Percentiles rank a stretch among this genome's conserved stretches.
Evolutionary conservation across 2,888 invertebrate species (phyloP).

Genomic region (Melanchra persicariae): DNA sequence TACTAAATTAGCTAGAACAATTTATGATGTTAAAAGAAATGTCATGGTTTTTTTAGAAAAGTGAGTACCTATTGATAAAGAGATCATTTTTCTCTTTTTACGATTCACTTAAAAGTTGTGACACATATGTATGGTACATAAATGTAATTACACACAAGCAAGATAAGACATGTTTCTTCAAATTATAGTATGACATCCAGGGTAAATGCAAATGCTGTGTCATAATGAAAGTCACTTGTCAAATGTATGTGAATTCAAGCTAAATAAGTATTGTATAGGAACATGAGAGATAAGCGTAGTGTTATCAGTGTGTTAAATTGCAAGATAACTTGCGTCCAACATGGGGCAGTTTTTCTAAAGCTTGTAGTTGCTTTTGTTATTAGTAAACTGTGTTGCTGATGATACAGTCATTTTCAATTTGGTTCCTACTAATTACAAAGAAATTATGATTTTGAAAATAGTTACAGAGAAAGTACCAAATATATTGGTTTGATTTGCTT

Average conservation of each 20-base stretch:
- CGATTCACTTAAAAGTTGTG: background rate
- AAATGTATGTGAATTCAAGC: slow-evolving; percentile 23
- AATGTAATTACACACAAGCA: background rate
- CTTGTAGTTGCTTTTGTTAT: slow-evolving; percentile 26
- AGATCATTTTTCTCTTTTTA: background rate
- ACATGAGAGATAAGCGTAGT: slow-evolving; percentile 43
- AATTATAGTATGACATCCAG: slow-evolving; percentile 12
- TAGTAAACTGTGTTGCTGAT: slow-evolving; percentile 2
- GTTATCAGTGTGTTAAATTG: slow-evolving; percentile 63
- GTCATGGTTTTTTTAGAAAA: slow-evolving; percentile 2
- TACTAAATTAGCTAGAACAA: background rate
- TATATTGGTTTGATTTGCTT: background rate
- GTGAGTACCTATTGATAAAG: background rate
- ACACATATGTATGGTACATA: slow-evolving; percentile 5
- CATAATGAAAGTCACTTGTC: slow-evolving; percentile 28
- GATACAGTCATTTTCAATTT: slow-evolving; percentile 18
- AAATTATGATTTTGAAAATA: background rate
- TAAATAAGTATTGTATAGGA: slow-evolving; percentile 25
- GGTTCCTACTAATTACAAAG: slow-evolving; percentile 13
- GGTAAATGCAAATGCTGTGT: slow-evolving; percentile 26
- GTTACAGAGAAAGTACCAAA: background rate
- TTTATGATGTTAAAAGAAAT: background rate
- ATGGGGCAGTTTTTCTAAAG: slow-evolving; percentile 37
- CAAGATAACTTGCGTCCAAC: slow-evolving; percentile 50
- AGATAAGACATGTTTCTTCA: slow-evolving; percentile 15